A percentile compares a stretch with the other conserved stretches of the same genome.
Evolutionary conservation across 2,113 vertebrate genomes (phyloP).

Genomic region (Tylochromis polylepis): DNA sequence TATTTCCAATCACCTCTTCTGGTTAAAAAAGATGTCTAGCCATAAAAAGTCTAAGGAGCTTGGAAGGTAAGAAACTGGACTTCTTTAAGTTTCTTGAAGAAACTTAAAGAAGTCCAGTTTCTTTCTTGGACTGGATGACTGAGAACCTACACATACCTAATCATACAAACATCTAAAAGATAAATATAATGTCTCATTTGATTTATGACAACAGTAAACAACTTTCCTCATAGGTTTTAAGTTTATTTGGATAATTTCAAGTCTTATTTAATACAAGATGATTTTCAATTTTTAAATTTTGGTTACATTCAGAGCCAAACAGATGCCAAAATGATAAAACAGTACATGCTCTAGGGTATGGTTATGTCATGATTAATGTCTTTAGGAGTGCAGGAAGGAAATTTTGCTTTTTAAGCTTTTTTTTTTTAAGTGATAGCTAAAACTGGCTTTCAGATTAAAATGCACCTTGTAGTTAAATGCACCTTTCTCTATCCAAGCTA

Average conservation of each 20-base stretch:
- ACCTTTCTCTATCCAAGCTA: not conserved
- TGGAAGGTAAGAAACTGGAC: accelerated
- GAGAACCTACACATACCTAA: too few relatives aligned
- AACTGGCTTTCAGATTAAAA: not conserved
- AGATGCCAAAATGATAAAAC: not conserved
- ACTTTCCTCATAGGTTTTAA: not conserved
- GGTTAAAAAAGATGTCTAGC: not conserved
- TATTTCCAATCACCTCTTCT: not conserved
- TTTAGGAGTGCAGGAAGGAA: accelerated
- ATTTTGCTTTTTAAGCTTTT: accelerated
- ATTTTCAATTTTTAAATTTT: accelerated
- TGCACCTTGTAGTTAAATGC: too few relatives aligned
- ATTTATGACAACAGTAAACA: not conserved
- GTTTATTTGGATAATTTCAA: not conserved
- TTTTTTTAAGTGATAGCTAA: not conserved
- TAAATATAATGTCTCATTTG: not conserved
- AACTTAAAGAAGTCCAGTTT: too few relatives aligned
- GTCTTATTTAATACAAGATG: accelerated
- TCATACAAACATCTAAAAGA: not conserved
- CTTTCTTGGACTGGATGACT: too few relatives aligned
- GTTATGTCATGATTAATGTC: not conserved
- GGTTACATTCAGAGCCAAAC: not conserved
- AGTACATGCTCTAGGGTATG: accelerated
- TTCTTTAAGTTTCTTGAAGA: not conserved
- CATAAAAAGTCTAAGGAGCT: not conserved